Evolutionary conservation across 2,888 invertebrate species (phyloP), one percentile per base, ranked within the genome.

Genomic region (Lasioglossum marginatum): DNA sequence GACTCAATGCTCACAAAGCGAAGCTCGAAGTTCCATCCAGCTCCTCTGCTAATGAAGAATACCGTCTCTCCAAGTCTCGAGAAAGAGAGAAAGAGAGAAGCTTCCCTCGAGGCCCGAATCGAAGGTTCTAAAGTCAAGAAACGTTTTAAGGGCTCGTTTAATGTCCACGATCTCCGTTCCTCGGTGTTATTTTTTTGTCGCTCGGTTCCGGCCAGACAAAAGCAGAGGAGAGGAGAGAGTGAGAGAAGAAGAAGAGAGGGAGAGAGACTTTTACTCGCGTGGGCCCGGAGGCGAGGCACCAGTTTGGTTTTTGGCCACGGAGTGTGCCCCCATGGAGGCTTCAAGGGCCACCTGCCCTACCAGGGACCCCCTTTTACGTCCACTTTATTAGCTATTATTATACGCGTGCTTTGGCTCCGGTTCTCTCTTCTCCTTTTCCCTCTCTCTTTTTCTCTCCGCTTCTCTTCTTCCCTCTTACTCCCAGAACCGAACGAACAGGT

Each of bases 331-430:
- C 88, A 86, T 78, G 88, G 85, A 91, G 86, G 88, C 79, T 88
- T 71, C 71, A 87, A 89, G 89, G 87, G 90, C 93, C 94, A 94
- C 94, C 94, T 94, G 94, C 93, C 92, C 89, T 91, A 91, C 91
- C 92, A 92, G 92, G 90, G 92, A 91, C 92, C 73, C 89, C 88
- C 90, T 88, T 90, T 92, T 89, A 91, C 92, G 93, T 93, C 90
- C 93, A 92, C 92, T 94, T 94, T 94, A 95, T 94, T 94, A 94
- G 93, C 93, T 94, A 94, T 94, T 95, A 94, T 95, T 95, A 94
- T 93, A 93, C 93, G 92, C 92, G 91, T 92, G 92, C 92, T 91
- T 93, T 90, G 88, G 90, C 93, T 92, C 92, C 91, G 91, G 91
- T 93, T 93, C 93, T 92, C 90, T 87, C 90, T 79, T 70, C 78